Evolutionary conservation across 2,113 vertebrate genomes (phyloP).

Genomic region (Lepisosteus oculatus): DNA sequence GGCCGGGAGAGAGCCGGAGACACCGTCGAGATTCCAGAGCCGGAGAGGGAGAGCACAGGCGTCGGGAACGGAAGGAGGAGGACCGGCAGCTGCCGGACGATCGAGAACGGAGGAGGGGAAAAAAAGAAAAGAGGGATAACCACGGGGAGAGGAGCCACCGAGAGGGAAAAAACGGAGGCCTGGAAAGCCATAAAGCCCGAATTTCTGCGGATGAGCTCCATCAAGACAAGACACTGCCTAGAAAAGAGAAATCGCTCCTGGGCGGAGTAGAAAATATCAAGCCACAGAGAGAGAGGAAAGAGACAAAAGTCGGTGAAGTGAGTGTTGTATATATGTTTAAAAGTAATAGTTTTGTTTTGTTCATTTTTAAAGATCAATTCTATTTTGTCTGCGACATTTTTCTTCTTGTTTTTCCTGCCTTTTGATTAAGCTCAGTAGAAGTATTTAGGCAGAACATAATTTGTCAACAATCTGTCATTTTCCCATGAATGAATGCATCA

Average conservation of each 20-base stretch:
- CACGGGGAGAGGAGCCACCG: slow-evolving; percentile 38
- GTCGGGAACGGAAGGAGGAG: slow-evolving; percentile 24
- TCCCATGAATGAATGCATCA: neutral
- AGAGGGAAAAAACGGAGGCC: slow-evolving; percentile 40
- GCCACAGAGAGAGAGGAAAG: slow-evolving; percentile 30
- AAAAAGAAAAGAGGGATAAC: slow-evolving; percentile 40
- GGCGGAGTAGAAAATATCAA: slow-evolving; percentile 23
- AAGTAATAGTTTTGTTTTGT: too few relatives aligned
- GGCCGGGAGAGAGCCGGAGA: neutral
- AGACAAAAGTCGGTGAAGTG: slow-evolving; percentile 55
- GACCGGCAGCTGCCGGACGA: slow-evolving; percentile 42
- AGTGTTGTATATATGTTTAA: slow-evolving; percentile 8
- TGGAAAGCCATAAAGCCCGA: neutral
- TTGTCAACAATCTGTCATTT: too few relatives aligned
- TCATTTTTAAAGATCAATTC: too few relatives aligned
- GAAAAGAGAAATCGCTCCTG: slow-evolving; percentile 33
- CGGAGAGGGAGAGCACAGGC: slow-evolving; percentile 1
- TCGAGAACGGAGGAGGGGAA: slow-evolving; percentile 47
- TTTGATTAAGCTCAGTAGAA: too few relatives aligned
- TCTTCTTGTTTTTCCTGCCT: too few relatives aligned
- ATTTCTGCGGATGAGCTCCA: neutral
- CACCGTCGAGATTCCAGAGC: neutral
- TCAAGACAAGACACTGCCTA: slow-evolving; percentile 6
- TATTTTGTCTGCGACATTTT: too few relatives aligned
- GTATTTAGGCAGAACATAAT: too few relatives aligned